Evolutionary conservation across 37 sponge, comb jelly and placozoan genomes (phyloP).

Genomic region (Hormiphora californensis): DNA sequence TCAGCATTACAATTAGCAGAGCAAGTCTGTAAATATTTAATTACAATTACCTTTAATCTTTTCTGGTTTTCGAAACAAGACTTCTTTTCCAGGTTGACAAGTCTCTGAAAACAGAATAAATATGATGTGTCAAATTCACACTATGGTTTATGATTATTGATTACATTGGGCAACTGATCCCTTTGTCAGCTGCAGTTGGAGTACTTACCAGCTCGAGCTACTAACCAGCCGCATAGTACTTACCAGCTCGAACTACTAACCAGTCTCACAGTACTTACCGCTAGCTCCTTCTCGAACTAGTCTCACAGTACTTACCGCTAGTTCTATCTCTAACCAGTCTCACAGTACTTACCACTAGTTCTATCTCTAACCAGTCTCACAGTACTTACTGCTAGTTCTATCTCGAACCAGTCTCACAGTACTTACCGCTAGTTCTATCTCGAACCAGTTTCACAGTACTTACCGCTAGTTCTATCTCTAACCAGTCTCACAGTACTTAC

Average conservation of each 20-base stretch:
- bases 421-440: too few species aligned
- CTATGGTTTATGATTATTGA: not conserved
- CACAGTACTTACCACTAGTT: too few species aligned
- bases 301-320: not conserved
- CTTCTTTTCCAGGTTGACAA: conserved; percentile 51
- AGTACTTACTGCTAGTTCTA: too few species aligned
- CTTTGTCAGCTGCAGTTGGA: not conserved
- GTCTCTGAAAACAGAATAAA: not conserved
- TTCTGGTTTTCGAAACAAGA: not conserved
- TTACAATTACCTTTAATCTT: conserved; percentile 1
- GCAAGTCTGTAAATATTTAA: too few species aligned
- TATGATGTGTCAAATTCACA: not conserved
- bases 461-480: conserved; percentile 81
- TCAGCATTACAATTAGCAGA: too few species aligned
- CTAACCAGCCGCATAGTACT: too few species aligned
- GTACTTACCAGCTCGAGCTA: too few species aligned
- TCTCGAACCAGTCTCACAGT: too few species aligned
- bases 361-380: too few species aligned
- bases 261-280: not conserved
- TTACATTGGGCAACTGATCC: not conserved
- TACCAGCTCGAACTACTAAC: not conserved
- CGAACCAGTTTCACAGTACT: not conserved
- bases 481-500: too few species aligned
- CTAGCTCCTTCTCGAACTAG: not conserved
- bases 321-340: not conserved